Conservation (phyloP, 2,113 vertebrate species). For the Pelvicachromis taeniatus region DNA sequence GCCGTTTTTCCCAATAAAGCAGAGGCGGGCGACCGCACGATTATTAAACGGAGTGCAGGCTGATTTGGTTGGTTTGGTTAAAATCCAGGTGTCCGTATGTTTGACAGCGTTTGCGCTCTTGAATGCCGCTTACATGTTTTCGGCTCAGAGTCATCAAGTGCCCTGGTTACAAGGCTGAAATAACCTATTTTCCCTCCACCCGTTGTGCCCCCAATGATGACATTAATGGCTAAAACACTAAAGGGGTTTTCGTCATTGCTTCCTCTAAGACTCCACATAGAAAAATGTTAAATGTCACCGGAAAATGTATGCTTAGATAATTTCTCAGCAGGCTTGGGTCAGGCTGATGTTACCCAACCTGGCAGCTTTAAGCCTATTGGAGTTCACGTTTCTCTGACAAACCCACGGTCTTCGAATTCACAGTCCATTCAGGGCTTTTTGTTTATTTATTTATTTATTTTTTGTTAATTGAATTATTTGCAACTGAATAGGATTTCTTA, state of each 20-base stretch:
- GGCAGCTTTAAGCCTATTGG: conserved; percentile 3
- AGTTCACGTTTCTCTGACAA: conserved; percentile 21
- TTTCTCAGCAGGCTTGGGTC: conserved; percentile 14
- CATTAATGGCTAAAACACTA: conserved; percentile 8
- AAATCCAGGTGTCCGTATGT: neutral
- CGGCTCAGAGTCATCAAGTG: conserved; percentile 15
- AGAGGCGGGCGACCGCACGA: neutral
- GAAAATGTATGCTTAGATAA: conserved; percentile 2
- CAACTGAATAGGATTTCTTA: neutral
- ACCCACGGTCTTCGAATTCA: neutral
- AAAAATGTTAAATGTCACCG: conserved; percentile 26
- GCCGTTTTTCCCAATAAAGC: neutral
- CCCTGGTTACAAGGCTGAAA: conserved; percentile 45
- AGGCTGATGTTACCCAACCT: conserved; percentile 42
- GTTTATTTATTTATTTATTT: neutral
- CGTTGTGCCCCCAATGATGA: neutral
- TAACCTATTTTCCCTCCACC: conserved; percentile 4
- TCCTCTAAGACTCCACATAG: neutral
- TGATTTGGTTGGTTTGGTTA: neutral
- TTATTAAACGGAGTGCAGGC: neutral
- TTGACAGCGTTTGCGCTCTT: conserved; percentile 1
- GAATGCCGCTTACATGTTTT: conserved; percentile 31
- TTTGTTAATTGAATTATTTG: neutral
- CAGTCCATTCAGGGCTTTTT: neutral
- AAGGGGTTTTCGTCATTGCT: neutral